Evolutionary conservation across 2,113 vertebrate species (phyloP).

Genomic region (Nannobrachium achirus): DNA sequence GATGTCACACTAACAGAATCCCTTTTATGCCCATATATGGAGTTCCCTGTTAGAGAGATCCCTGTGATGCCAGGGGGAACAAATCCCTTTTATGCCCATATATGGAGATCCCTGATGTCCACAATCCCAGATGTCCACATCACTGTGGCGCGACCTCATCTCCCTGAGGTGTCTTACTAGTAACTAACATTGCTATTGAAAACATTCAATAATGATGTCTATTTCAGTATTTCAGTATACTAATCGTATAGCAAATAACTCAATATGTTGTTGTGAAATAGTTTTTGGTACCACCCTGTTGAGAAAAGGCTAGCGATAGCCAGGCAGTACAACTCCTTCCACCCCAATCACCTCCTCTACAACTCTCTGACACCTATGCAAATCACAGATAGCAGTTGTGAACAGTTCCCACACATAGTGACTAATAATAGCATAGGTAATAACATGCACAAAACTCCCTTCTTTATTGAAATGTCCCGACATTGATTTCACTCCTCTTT

Average conservation of each 20-base stretch:
- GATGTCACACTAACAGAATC: too few species aligned
- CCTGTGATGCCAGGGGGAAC: too few species aligned
- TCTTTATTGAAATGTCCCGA: slow-evolving; percentile 59
- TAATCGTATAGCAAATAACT: not conserved
- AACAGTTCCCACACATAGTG: slow-evolving; percentile 28
- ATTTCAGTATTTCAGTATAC: not conserved
- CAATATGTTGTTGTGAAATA: slow-evolving; percentile 9
- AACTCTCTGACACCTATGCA: slow-evolving; percentile 32
- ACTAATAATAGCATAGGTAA: slow-evolving; percentile 47
- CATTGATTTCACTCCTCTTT: slow-evolving; percentile 43
- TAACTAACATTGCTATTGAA: not conserved
- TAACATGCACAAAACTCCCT: slow-evolving; percentile 46
- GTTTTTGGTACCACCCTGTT: slow-evolving; percentile 2
- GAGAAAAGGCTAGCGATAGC: not conserved
- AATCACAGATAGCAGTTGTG: slow-evolving; percentile 12
- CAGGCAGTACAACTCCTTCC: not conserved
- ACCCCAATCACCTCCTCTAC: slow-evolving; percentile 6
- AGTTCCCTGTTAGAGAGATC: too few species aligned
- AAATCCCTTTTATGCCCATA: too few species aligned
- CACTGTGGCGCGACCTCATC: too few species aligned
- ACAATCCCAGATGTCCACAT: too few species aligned
- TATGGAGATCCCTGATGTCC: too few species aligned
- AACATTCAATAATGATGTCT: not conserved
- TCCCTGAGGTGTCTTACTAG: too few species aligned
- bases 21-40: too few species aligned